These are phyloP conservation scores for Drosophila nigrodunni DNA, from an alignment of 1,140 invertebrate genomes.

Conservation along the genomic window DNA sequence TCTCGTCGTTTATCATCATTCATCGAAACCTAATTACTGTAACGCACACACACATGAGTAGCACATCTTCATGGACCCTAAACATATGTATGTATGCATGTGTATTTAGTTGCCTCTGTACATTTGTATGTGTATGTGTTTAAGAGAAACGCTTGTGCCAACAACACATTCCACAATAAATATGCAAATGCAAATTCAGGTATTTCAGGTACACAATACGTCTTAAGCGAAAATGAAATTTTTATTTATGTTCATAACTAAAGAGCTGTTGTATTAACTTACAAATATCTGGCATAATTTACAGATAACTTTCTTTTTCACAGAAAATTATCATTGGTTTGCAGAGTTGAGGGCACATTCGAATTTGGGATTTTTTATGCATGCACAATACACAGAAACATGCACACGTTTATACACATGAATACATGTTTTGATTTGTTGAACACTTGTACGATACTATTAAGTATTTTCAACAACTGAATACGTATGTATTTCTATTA, in stretches of 20 bases:
- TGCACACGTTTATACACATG: conserved; percentile 4
- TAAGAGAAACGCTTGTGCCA: conserved; percentile 18
- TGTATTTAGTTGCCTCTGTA: not conserved
- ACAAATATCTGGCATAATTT: conserved; percentile 18
- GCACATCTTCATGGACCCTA: conserved; percentile 5
- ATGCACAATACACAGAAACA: conserved; percentile 11
- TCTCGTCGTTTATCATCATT: conserved; percentile 12
- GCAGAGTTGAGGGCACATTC: conserved; percentile 12
- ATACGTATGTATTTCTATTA: conserved; percentile 6
- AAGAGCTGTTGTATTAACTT: conserved; percentile 12
- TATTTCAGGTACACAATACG: conserved; percentile 20
- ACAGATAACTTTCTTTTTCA: conserved; percentile 49
- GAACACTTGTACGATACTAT: conserved; percentile 1
- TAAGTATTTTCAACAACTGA: conserved; percentile 1
- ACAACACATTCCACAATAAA: conserved; percentile 19
- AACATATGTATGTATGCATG: not conserved
- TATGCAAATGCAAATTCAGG: conserved; percentile 21
- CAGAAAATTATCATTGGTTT: conserved; percentile 39
- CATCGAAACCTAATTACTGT: conserved; percentile 20
- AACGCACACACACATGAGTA: not conserved
- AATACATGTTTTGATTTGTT: conserved; percentile 14
- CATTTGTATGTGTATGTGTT: conserved; percentile 6
- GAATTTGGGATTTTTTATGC: conserved; percentile 9
- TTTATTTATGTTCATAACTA: conserved; percentile 7
- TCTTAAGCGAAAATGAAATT: conserved; percentile 1